A percentile compares a stretch with the other conserved stretches of the same genome.
Evolutionary conservation across 2,888 invertebrate species (phyloP).

Genomic region (Euproctis similis): DNA sequence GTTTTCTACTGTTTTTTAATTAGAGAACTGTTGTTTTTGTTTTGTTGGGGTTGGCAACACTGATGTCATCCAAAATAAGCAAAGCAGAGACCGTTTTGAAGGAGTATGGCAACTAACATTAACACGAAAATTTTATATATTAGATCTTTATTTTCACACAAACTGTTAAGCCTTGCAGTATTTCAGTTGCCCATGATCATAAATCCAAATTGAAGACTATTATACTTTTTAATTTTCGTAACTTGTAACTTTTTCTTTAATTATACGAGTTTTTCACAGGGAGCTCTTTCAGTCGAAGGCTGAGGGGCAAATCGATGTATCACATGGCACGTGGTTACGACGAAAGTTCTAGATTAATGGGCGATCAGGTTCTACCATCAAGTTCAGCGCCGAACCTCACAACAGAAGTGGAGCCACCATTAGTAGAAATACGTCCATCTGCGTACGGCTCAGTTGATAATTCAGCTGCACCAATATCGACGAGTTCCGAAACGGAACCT

Average conservation of each 20-base stretch:
- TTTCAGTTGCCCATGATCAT: too few relatives aligned
- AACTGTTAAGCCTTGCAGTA: too few relatives aligned
- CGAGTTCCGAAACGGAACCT: constrained; percentile 50
- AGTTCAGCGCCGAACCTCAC: constrained; percentile 55
- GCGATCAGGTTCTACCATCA: constrained; percentile 40
- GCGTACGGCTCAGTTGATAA: constrained; percentile 59
- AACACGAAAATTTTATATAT: too few relatives aligned
- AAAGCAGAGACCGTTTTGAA: too few relatives aligned
- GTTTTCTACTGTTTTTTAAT: too few relatives aligned
- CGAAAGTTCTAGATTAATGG: constrained; percentile 70
- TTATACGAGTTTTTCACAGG: constrained; percentile 69
- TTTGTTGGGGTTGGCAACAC: too few relatives aligned
- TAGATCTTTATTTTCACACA: too few relatives aligned
- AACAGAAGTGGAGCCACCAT: constrained; percentile 38
- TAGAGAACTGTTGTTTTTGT: too few relatives aligned
- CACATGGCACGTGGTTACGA: constrained; percentile 82
- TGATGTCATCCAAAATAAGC: too few relatives aligned
- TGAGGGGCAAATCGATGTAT: constrained; percentile 85
- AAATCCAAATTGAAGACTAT: too few relatives aligned
- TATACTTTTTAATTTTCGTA: too few relatives aligned
- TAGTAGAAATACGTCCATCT: constrained; percentile 47
- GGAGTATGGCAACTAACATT: too few relatives aligned
- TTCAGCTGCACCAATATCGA: constrained; percentile 33
- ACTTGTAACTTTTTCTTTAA: background rate
- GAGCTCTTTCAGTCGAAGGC: constrained; percentile 84